A percentile compares a stretch with the other conserved stretches of the same genome.
phyloP scores from a whole-genome alignment of 2,797 vertebrate genomes.

The Champsocephalus gunnari region DNA sequence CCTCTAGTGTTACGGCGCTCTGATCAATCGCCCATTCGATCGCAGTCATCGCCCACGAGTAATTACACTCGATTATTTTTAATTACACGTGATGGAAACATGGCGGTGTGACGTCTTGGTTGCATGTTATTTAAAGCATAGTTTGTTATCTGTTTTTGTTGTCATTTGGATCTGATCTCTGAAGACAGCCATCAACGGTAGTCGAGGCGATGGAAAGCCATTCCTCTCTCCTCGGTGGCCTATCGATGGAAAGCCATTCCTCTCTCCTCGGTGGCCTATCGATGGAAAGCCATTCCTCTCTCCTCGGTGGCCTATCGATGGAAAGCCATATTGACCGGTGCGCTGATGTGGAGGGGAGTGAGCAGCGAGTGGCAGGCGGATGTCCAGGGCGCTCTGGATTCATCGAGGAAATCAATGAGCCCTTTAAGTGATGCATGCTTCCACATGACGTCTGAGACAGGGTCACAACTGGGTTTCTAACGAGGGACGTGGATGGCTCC shows the following conservation, averaged over 20 bases:
- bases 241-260: conserved; percentile 57
- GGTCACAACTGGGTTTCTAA: conserved; percentile 70
- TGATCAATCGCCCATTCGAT: conserved; percentile 58
- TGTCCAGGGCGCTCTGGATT: conserved; percentile 59
- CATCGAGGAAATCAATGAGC: conserved; percentile 69
- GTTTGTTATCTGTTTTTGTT: conserved; percentile 21
- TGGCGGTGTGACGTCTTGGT: conserved; percentile 10
- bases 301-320: conserved; percentile 59
- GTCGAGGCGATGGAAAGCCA: conserved; percentile 52
- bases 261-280: conserved; percentile 56
- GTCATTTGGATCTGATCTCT: conserved; percentile 40
- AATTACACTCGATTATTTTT: conserved; percentile 23
- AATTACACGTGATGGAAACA: conserved; percentile 15
- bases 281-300: conserved; percentile 56
- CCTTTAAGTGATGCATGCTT: conserved; percentile 69
- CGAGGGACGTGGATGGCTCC: conserved; percentile 51
- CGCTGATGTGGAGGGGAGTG: conserved; percentile 63
- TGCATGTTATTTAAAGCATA: conserved; percentile 1
- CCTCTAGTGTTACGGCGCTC: conserved; percentile 39
- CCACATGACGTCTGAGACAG: conserved; percentile 68
- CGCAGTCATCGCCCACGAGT: conserved; percentile 18
- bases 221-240: conserved; percentile 54
- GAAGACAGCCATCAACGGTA: conserved; percentile 56
- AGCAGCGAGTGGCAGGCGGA: conserved; percentile 54
- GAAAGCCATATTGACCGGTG: conserved; percentile 64